phyloP scores from a whole-genome alignment of 2,113 vertebrate genomes.

The Notarius quadriscutis region DNA sequence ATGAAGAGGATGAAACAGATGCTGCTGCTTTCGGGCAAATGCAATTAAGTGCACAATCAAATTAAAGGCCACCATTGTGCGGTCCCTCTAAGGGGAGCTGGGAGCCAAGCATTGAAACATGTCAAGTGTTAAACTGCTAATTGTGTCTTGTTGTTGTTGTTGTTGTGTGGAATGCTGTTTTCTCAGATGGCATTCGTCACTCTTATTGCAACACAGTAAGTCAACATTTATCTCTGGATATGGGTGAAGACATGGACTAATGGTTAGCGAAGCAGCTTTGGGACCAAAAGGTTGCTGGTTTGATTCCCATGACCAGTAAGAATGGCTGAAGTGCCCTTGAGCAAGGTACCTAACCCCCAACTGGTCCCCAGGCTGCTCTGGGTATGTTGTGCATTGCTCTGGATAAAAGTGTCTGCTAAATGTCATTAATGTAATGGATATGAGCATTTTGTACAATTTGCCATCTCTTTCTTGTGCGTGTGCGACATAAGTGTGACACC shows the following conservation, averaged over 20 bases:
- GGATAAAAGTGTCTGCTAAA: too few relatives aligned
- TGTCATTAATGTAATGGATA: too few relatives aligned
- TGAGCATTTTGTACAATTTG: neutral
- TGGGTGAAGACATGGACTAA: too few relatives aligned
- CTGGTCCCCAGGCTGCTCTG: too few relatives aligned
- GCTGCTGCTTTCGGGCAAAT: conserved; percentile 15
- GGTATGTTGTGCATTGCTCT: too few relatives aligned
- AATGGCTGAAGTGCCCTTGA: too few relatives aligned
- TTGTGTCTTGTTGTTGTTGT: neutral
- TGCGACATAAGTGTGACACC: neutral
- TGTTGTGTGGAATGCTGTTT: neutral
- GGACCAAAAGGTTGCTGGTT: too few relatives aligned
- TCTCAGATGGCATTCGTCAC: neutral
- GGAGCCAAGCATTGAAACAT: neutral
- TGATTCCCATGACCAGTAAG: too few relatives aligned
- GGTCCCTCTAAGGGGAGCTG: neutral
- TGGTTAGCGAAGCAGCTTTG: too few relatives aligned
- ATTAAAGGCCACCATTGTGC: conserved; percentile 26
- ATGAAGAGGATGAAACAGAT: conserved; percentile 28
- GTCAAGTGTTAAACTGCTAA: conserved; percentile 28
- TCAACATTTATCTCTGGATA: neutral
- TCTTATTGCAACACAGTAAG: neutral
- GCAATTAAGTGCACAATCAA: conserved; percentile 43
- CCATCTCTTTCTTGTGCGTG: neutral
- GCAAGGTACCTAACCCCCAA: too few relatives aligned